A percentile compares a stretch with the other conserved stretches of the same genome.
These are phyloP conservation scores for Arctocebus calabarensis DNA, from an alignment of 2,797 vertebrate genomes.

Conservation along the genomic window DNA sequence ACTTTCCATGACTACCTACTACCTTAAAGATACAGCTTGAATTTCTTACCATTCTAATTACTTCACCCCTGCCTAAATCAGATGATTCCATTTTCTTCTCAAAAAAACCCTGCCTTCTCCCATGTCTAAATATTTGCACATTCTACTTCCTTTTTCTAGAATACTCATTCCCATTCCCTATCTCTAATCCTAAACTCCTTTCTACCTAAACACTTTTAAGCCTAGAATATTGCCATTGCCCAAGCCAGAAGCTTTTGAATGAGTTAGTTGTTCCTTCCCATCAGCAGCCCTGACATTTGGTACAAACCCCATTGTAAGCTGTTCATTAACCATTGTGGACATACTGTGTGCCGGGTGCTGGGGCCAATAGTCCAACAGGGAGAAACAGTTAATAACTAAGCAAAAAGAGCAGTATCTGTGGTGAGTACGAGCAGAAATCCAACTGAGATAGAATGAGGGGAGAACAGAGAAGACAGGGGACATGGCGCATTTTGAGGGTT, in stretches of 20 bases:
- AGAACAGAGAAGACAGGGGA: neutral
- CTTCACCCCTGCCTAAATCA: neutral
- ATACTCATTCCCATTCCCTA: neutral
- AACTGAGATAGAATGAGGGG: neutral
- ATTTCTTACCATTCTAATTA: conserved; percentile 3
- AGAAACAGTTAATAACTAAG: neutral
- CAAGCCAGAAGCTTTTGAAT: neutral
- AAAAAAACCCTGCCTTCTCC: neutral
- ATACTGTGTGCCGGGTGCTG: neutral
- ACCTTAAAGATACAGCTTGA: neutral
- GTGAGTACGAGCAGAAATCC: neutral
- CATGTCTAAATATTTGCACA: neutral
- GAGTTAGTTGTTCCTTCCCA: neutral
- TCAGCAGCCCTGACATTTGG: neutral
- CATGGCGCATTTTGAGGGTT: neutral
- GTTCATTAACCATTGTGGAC: neutral
- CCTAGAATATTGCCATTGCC: neutral
- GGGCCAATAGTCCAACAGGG: neutral
- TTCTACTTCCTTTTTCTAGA: neutral
- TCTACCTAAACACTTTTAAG: neutral
- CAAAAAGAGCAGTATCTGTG: neutral
- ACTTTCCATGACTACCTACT: neutral
- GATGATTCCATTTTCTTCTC: neutral
- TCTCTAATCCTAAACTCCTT: neutral
- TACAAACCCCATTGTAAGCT: neutral